Conservation (phyloP, 2,113 vertebrate species). For the Larimichthys crocea region DNA sequence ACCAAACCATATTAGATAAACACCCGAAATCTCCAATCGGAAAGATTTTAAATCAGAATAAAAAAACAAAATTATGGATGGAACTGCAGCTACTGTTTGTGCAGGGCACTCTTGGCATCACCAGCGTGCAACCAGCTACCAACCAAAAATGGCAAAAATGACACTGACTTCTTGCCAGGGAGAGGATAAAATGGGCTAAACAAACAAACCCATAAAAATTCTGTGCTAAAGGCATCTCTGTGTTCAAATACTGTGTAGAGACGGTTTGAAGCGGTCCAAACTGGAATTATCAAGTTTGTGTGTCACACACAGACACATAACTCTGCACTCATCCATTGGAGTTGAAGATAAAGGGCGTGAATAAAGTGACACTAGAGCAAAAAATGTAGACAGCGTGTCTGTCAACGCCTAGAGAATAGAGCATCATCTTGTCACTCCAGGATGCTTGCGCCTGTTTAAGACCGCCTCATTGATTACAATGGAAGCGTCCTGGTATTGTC, state of each 20-base stretch:
- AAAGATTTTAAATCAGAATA: too few species aligned
- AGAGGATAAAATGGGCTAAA: conserved; percentile 23
- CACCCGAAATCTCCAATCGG: too few species aligned
- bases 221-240: not conserved
- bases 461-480: conserved; percentile 62
- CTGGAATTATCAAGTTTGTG: conserved; percentile 19
- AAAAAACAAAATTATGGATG: too few species aligned
- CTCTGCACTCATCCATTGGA: conserved; percentile 17
- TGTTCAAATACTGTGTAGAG: conserved; percentile 2
- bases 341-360: conserved; percentile 26
- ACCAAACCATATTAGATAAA: too few species aligned
- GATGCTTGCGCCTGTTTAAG: conserved; percentile 26
- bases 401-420: conserved; percentile 19
- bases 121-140: conserved; percentile 1
- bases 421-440: conserved; percentile 43
- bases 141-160: conserved; percentile 26
- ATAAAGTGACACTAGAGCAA: conserved; percentile 10
- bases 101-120: not conserved
- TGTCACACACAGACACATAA: conserved; percentile 32
- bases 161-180: conserved; percentile 7
- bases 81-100: conserved; percentile 11
- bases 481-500: conserved; percentile 41
- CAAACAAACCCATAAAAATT: conserved; percentile 25
- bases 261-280: not conserved
- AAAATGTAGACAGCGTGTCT: conserved; percentile 39